Evolutionary conservation across 2,888 invertebrate species (phyloP).

Genomic region (Troglohyphantes excavatus): DNA sequence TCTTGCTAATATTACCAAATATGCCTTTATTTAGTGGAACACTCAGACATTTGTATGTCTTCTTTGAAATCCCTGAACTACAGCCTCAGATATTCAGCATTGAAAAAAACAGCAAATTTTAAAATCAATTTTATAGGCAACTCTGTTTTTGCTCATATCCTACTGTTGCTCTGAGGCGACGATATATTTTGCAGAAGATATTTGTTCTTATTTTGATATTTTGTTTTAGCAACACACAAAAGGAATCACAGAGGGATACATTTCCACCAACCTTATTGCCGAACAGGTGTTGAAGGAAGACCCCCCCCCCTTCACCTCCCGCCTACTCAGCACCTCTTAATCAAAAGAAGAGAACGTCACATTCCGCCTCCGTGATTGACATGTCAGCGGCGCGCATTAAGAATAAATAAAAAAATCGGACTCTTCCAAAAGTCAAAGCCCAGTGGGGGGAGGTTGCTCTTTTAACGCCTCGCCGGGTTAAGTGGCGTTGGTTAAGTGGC

Average conservation of each 20-base stretch:
- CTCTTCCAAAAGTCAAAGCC: conserved; percentile 49
- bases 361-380: conserved; percentile 60
- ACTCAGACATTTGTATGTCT: too few relatives aligned
- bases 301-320: not conserved
- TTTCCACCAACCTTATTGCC: not conserved
- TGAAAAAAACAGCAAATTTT: too few relatives aligned
- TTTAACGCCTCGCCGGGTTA: conserved; percentile 10
- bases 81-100: too few relatives aligned
- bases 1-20: too few relatives aligned
- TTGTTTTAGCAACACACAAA: not conserved
- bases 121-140: too few relatives aligned
- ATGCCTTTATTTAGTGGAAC: too few relatives aligned
- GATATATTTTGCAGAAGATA: too few relatives aligned
- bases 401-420: conserved; percentile 35
- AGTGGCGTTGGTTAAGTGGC: conserved; percentile 64
- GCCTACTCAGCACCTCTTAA: conserved; percentile 44
- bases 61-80: too few relatives aligned
- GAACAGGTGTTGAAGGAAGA: conserved; percentile 59
- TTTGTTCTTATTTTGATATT: too few relatives aligned
- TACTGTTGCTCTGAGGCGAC: too few relatives aligned
- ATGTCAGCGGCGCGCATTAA: conserved; percentile 18
- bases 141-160: too few relatives aligned
- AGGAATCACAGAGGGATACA: not conserved
- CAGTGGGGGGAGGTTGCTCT: conserved; percentile 50
- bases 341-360: conserved; percentile 43